phyloP scores from a whole-genome alignment of 2,888 invertebrate genomes.

The Trilocha varians region DNA sequence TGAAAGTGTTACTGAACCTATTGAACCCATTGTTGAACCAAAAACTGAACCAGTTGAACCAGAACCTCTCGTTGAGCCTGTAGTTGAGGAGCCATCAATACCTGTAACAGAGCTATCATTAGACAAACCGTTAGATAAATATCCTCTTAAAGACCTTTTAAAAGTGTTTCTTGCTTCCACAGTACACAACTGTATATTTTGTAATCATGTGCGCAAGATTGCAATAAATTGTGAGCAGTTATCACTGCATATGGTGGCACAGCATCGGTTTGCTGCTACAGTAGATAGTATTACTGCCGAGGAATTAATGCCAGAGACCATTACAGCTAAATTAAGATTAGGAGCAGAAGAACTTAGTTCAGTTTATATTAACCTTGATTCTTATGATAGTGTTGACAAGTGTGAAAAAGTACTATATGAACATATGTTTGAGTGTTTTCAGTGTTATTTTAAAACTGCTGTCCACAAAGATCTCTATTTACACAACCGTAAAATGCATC shows the following conservation, averaged over 20 bases:
- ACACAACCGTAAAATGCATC: slow-evolving; percentile 90
- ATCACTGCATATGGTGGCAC: slow-evolving; percentile 83
- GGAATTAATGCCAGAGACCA: slow-evolving; percentile 80
- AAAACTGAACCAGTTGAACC: slow-evolving; percentile 42
- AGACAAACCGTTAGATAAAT: slow-evolving; percentile 82
- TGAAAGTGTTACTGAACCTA: slow-evolving; percentile 27
- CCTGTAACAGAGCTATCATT: slow-evolving; percentile 80
- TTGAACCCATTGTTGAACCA: slow-evolving; percentile 32
- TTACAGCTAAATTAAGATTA: slow-evolving; percentile 77
- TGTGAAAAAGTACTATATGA: slow-evolving; percentile 74
- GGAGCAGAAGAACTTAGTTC: slow-evolving; percentile 75
- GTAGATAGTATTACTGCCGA: slow-evolving; percentile 85
- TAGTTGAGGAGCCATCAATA: slow-evolving; percentile 68
- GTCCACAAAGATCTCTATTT: slow-evolving; percentile 89
- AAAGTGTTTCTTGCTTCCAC: slow-evolving; percentile 82
- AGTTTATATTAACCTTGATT: slow-evolving; percentile 81
- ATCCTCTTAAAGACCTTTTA: slow-evolving; percentile 79
- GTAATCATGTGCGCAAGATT: slow-evolving; percentile 88
- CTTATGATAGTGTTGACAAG: slow-evolving; percentile 76
- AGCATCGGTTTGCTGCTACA: slow-evolving; percentile 85
- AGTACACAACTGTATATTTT: slow-evolving; percentile 83
- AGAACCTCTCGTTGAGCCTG: slow-evolving; percentile 34
- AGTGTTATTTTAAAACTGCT: slow-evolving; percentile 84
- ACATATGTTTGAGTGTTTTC: slow-evolving; percentile 87
- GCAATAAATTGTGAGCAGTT: slow-evolving; percentile 88